Conservation (phyloP, 2,888 invertebrate genomes). For the Drosophila affinis region DNA sequence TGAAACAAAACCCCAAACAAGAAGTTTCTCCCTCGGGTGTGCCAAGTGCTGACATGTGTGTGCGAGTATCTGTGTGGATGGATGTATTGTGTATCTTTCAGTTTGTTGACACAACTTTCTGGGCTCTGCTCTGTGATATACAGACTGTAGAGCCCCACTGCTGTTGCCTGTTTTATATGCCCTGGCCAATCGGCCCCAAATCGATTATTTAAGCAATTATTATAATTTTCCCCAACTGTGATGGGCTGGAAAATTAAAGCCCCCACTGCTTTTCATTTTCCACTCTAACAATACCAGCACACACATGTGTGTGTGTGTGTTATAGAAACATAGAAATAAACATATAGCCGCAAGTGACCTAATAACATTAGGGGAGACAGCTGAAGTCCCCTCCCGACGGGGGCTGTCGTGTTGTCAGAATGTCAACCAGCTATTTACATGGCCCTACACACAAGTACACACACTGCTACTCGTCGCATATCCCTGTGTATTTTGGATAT, state of each 20-base stretch:
- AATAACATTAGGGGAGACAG: slow-evolving; percentile 35
- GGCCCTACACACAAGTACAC: slow-evolving; percentile 23
- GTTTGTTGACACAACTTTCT: slow-evolving; percentile 57
- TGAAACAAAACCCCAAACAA: slow-evolving; percentile 58
- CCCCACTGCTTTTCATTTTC: slow-evolving; percentile 25
- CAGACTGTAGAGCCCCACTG: slow-evolving; percentile 3
- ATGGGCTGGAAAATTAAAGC: slow-evolving; percentile 50
- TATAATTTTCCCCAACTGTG: slow-evolving; percentile 41
- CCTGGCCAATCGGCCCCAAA: slow-evolving; percentile 21
- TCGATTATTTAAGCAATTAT: slow-evolving; percentile 54
- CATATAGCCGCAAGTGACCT: slow-evolving; percentile 38
- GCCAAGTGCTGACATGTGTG: slow-evolving; percentile 12
- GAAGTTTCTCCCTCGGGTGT: slow-evolving; percentile 48
- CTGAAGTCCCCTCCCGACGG: slow-evolving; percentile 17
- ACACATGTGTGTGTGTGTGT: background rate
- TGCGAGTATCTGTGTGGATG: slow-evolving; percentile 25
- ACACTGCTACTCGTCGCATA: background rate
- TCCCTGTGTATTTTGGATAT: slow-evolving; percentile 54
- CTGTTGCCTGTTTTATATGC: slow-evolving; percentile 39
- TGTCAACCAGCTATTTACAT: slow-evolving; percentile 66
- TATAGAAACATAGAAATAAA: background rate
- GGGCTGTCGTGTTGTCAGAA: slow-evolving; percentile 48
- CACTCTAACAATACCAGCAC: background rate
- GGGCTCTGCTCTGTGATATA: background rate
- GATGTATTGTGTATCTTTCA: slow-evolving; percentile 66